A percentile compares a stretch with the other conserved stretches of the same genome.
phyloP scores from a whole-genome alignment of 2,113 vertebrate species.

The Aspiorhynchus laticeps region DNA sequence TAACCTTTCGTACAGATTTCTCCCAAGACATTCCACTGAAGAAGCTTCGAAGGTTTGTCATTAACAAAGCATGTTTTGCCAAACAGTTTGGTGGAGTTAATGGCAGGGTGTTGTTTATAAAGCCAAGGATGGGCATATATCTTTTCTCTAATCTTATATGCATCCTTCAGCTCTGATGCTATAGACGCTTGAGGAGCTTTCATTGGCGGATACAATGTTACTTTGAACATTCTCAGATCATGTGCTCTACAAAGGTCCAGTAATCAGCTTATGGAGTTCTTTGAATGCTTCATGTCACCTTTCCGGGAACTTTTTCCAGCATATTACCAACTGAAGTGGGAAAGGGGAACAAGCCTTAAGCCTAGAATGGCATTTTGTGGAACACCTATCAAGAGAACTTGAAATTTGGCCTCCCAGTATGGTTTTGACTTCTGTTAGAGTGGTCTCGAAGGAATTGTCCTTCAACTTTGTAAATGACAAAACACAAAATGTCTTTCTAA shows the following conservation, averaged over 20 bases:
- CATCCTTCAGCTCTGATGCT: neutral
- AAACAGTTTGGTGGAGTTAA: neutral
- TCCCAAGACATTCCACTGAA: neutral
- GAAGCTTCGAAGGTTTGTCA: neutral
- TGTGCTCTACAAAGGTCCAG: conserved; percentile 52
- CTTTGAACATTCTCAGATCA: conserved; percentile 57
- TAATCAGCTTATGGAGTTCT: conserved; percentile 65
- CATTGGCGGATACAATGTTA: neutral
- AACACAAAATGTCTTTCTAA: neutral
- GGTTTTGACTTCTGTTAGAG: conserved; percentile 9
- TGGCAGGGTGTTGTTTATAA: neutral
- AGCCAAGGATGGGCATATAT: neutral
- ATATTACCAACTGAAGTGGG: conserved; percentile 44
- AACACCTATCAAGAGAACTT: conserved; percentile 15
- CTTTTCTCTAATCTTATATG: neutral
- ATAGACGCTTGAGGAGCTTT: neutral
- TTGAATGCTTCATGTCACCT: conserved; percentile 61
- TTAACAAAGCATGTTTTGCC: neutral
- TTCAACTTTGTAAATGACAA: neutral
- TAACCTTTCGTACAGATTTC: neutral
- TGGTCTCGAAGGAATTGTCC: neutral
- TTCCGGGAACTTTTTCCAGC: conserved; percentile 48
- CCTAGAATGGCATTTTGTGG: conserved; percentile 26
- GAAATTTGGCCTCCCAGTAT: neutral
- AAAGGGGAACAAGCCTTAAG: conserved; percentile 39